Evolutionary conservation across 2,797 vertebrate species (phyloP), one percentile per base, ranked within the genome.

Genomic region (Otolemur crassicaudatus): DNA sequence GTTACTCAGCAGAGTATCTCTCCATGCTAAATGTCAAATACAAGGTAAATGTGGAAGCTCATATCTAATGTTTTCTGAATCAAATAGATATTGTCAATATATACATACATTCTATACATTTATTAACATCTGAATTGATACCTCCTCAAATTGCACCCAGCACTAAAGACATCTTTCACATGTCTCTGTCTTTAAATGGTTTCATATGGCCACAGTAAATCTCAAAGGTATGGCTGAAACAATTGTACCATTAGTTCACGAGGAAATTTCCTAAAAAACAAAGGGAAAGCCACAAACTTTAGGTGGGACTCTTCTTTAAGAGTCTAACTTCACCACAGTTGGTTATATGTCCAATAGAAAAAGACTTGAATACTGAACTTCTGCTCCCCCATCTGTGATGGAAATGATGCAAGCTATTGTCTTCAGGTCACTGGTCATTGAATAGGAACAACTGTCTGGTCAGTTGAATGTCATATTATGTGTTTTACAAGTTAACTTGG

Each of bases 71-170:
- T 6, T 76, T 84, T 90, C 43, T 83, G 23, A 81, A 58, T 43
- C 65, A 29, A 76, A 85, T 76, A 49, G 7, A 3, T 63, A n/a
- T 53, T 79, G 2, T 84, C 7, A 53, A 40, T 56, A 82, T 1
- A 77, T 10, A 90, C 2, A 43, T 89, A 67, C 58, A 72, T 49
- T 80, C 94, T 91, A 31, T 61, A 61, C 37, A 67, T 82, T 95
- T 80, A 76, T 14, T 80, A 95, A 72, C 31, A 79, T 94, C 91
- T 91, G 31, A 31, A 67, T 88, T 73, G 76, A 22, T 90, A 22
- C 20, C 7, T 58, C 91, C 58, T 85, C 11, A 76, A 67, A 83
- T 80, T 25, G 96, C 4, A 40, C 11, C 37, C 8, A 60, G 19
- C 56, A 58, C 25, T 87, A 95, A 83, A 72, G 23, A 72, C 0